Evolutionary conservation across 1,140 invertebrate genomes (phyloP).

Genomic region (Harlomillsia oculata): DNA sequence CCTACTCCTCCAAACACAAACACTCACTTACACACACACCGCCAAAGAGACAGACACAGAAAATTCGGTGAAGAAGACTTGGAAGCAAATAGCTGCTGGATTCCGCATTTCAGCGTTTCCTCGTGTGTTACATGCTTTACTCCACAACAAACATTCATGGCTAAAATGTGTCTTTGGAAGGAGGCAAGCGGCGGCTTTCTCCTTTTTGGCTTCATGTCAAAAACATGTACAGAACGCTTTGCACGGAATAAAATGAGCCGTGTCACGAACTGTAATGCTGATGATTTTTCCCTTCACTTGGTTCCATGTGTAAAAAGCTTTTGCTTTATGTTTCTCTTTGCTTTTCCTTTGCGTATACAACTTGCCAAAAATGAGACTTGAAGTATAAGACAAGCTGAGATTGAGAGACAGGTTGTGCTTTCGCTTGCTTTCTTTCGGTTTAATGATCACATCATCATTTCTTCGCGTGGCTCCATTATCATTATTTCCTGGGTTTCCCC

Average conservation of each 20-base stretch:
- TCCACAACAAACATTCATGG: too few species aligned
- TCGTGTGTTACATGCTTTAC: constrained; percentile 1
- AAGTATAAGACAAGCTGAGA: too few species aligned
- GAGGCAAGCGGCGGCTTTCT: too few species aligned
- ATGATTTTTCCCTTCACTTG: constrained; percentile 28
- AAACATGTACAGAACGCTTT: constrained; percentile 31
- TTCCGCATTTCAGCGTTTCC: background rate
- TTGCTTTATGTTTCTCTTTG: background rate
- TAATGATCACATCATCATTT: too few species aligned
- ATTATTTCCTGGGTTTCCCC: too few species aligned
- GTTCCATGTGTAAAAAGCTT: background rate
- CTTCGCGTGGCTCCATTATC: too few species aligned
- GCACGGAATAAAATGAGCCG: constrained; percentile 31
- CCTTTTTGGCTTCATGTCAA: constrained; percentile 33
- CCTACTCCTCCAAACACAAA: background rate
- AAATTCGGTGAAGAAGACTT: too few species aligned
- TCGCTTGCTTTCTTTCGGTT: too few species aligned
- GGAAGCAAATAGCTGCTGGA: too few species aligned
- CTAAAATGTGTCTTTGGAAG: too few species aligned
- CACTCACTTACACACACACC: background rate
- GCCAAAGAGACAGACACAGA: background rate
- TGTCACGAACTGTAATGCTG: constrained; percentile 32
- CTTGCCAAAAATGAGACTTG: too few species aligned
- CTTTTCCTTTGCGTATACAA: constrained; percentile 6
- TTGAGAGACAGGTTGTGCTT: too few species aligned